Evolutionary conservation across 1,140 invertebrate genomes (phyloP).

Genomic region (Formica exsecta): DNA sequence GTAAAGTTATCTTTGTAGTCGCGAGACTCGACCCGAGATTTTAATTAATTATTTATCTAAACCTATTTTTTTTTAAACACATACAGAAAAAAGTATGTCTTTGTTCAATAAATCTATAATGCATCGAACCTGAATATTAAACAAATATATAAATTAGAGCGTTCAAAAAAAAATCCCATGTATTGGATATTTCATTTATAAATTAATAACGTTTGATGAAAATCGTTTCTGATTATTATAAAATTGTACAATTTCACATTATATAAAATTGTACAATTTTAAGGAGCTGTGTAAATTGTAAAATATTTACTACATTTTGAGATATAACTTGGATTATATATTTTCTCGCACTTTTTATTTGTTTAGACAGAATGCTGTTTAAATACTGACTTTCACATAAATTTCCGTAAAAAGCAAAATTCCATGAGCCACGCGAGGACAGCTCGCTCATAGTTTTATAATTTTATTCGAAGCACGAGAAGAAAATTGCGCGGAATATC

Average conservation of each 20-base stretch:
- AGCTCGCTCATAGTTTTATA: neutral
- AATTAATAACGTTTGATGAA: neutral
- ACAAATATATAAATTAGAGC: neutral
- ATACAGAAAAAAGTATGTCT: neutral
- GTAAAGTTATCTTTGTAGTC: neutral
- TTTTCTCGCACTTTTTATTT: slow-evolving; percentile 12
- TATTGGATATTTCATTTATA: neutral
- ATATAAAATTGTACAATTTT: neutral
- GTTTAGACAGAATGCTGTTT: slow-evolving; percentile 24
- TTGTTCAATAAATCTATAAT: neutral
- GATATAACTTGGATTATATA: neutral
- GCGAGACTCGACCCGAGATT: no score
- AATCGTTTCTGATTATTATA: neutral
- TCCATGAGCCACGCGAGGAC: neutral
- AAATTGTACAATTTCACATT: no score
- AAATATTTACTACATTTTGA: neutral
- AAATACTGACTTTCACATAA: slow-evolving; percentile 48
- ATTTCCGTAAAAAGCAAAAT: slow-evolving; percentile 41
- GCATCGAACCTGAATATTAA: neutral
- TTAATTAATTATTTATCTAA: neutral
- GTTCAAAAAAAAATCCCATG: neutral
- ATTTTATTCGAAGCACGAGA: slow-evolving; percentile 33
- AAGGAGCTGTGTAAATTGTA: slow-evolving; percentile 1
- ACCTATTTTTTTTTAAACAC: neutral
- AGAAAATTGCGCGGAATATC: slow-evolving; percentile 44